Evolutionary conservation across 2,113 vertebrate species (phyloP), one percentile per base, ranked within the genome.

Genomic region (Apteryx mantelli): DNA sequence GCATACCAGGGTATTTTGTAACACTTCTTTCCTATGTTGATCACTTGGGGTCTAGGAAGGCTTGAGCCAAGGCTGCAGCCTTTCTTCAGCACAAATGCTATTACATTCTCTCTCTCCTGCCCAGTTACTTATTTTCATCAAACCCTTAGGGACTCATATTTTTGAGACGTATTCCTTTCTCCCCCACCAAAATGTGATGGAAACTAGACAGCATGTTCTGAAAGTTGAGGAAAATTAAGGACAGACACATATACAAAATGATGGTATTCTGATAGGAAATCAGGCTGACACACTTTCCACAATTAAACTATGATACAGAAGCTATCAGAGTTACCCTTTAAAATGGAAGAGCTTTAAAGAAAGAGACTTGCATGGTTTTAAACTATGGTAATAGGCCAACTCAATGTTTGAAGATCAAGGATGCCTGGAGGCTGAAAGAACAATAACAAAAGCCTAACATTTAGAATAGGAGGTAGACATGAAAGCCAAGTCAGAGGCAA

Each of bases 101-200:
- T n/a, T 50, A 38, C 38, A n/a, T 8, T n/a, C 21, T 26, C 44
- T 89, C 6, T 20, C 40, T 81, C 80, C 34, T 65, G 55, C 17
- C 28, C 44, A 19, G 44, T 34, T 50, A 73, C 22, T 38, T 74
- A 77, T 22, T 81, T 85, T 52, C 52, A 91, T 40, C n/a, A 82
- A 44, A 60, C 13, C 19, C 28, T 1, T 3, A 61, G 17, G 12
- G 55, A 38, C 7, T 4, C 7, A 0, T 0, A 7, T 64, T 34
- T 79, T 79, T 46, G 36, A 82, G 44, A 55, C 18, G 18, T 17
- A 34, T 61, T 58, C 20, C 8, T 81, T 21, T 56, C 6, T 13
- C 30, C 18, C 8, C 34, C 28, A 70, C 32, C 13, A 56, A 76
- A 73, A 87, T 9, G 6, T 42, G 36, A 82, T 34, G 93, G 56